Conservation (phyloP, 37 sponge, comb jelly and placozoan genomes). For the Chondrilla cf. caribensis region DNA sequence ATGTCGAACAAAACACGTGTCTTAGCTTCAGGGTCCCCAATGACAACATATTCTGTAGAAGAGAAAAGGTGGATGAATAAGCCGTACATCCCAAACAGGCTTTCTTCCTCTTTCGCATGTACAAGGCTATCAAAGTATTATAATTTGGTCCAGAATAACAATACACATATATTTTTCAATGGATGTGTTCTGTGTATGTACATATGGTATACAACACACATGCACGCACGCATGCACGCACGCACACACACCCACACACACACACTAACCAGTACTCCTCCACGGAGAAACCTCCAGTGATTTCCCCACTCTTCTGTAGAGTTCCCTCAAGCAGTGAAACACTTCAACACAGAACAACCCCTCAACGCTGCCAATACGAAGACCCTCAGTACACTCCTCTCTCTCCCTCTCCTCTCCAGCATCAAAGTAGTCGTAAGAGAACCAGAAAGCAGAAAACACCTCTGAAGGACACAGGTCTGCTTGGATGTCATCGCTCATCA, state of each 20-base stretch:
- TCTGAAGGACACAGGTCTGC: slow-evolving; percentile 2
- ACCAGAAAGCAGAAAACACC: slow-evolving; percentile 56
- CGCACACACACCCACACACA: neutral
- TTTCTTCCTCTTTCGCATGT: too few species aligned
- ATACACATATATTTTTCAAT: too few species aligned
- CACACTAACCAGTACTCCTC: slow-evolving; percentile 8
- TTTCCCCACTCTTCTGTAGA: neutral
- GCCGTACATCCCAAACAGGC: too few species aligned
- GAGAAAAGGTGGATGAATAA: too few species aligned
- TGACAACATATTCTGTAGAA: slow-evolving; percentile 10
- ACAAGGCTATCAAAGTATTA: too few species aligned
- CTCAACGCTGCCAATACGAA: slow-evolving; percentile 32
- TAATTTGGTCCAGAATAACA: too few species aligned
- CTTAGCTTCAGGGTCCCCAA: slow-evolving; percentile 67
- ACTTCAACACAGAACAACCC: slow-evolving; percentile 52
- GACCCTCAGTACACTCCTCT: slow-evolving; percentile 46
- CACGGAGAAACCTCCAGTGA: slow-evolving; percentile 48
- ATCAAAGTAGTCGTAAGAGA: slow-evolving; percentile 61
- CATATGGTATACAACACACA: neutral
- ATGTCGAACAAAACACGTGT: slow-evolving; percentile 26
- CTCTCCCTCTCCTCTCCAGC: slow-evolving; percentile 8
- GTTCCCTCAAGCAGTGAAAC: slow-evolving; percentile 46
- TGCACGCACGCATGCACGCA: neutral
- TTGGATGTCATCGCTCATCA: neutral
- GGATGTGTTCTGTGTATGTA: slow-evolving; percentile 1